Percentiles rank a stretch among this genome's conserved stretches.
Evolutionary conservation across 2,888 invertebrate genomes (phyloP).

Genomic region (Drosophila prostipennis): DNA sequence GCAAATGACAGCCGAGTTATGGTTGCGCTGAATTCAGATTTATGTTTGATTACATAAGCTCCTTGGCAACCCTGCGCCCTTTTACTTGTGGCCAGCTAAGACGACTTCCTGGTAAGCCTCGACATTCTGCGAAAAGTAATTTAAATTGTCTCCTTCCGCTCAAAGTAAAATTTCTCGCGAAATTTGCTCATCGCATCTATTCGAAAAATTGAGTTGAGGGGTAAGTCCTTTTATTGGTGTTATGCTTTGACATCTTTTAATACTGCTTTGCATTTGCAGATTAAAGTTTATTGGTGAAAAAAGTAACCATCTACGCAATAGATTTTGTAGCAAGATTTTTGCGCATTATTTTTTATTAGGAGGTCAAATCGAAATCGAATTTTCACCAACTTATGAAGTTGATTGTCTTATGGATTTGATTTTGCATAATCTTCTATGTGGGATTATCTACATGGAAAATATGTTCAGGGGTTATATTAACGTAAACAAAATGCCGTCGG

Average conservation of each 20-base stretch:
- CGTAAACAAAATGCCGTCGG: no score
- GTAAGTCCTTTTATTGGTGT: constrained; percentile 3
- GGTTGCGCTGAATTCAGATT: constrained; percentile 27
- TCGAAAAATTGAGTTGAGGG: background rate
- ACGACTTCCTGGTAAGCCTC: background rate
- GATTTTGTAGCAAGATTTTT: no score
- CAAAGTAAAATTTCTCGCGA: background rate
- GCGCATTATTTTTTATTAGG: no score
- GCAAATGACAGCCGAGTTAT: constrained; percentile 31
- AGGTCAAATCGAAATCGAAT: no score
- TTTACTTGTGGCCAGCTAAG: background rate
- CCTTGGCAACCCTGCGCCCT: background rate
- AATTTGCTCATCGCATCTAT: background rate
- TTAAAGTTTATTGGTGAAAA: constrained; percentile 9
- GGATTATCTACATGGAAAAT: no score
- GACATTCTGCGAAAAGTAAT: background rate
- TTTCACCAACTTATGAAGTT: no score
- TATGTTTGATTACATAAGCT: constrained; percentile 24
- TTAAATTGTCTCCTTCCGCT: background rate
- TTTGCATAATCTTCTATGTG: no score
- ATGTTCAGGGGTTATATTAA: no score
- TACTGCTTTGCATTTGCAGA: background rate
- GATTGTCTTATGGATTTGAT: no score
- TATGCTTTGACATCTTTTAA: constrained; percentile 1
- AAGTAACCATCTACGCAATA: background rate